A percentile compares a stretch with the other conserved stretches of the same genome.
phyloP scores from a whole-genome alignment of 2,113 vertebrate genomes.

The Tiliqua scincoides region DNA sequence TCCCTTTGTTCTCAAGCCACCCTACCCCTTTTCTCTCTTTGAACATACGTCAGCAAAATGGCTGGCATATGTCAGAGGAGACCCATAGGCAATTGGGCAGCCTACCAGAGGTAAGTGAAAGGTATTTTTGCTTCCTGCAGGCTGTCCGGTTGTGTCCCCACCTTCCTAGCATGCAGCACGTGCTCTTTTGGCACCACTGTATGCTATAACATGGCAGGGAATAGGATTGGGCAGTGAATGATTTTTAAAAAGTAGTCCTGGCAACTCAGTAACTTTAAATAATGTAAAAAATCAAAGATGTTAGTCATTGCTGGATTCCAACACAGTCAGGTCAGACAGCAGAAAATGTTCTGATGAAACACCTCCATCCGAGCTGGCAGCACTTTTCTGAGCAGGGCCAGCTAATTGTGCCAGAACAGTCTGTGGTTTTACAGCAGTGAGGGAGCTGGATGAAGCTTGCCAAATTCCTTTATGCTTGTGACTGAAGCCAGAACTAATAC shows the following conservation, averaged over 20 bases:
- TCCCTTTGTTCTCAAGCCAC: too few species aligned
- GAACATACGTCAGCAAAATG: too few species aligned
- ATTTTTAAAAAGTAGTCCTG: not conserved
- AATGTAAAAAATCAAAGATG: constrained; percentile 20
- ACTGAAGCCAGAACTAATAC: constrained; percentile 42
- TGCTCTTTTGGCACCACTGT: too few species aligned
- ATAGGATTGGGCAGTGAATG: too few species aligned
- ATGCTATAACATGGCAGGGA: too few species aligned
- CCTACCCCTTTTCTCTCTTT: too few species aligned
- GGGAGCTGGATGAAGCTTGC: constrained; percentile 54
- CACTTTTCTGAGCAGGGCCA: constrained; percentile 11
- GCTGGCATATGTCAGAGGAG: too few species aligned
- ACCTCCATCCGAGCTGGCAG: not conserved
- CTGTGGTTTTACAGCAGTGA: constrained; percentile 52
- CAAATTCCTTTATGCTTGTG: constrained; percentile 52
- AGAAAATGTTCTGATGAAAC: constrained; percentile 27
- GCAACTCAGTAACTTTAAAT: not conserved
- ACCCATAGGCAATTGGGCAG: too few species aligned
- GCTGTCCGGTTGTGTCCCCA: too few species aligned
- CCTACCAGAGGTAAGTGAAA: too few species aligned
- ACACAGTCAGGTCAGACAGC: constrained; percentile 18
- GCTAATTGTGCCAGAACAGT: constrained; percentile 45
- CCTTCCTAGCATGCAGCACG: too few species aligned
- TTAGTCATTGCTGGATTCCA: constrained; percentile 15
- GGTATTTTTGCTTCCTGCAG: too few species aligned